Evolutionary conservation across 2,888 invertebrate genomes (phyloP), one percentile per base, ranked within the genome.

Genomic region (Panzeria rudis): DNA sequence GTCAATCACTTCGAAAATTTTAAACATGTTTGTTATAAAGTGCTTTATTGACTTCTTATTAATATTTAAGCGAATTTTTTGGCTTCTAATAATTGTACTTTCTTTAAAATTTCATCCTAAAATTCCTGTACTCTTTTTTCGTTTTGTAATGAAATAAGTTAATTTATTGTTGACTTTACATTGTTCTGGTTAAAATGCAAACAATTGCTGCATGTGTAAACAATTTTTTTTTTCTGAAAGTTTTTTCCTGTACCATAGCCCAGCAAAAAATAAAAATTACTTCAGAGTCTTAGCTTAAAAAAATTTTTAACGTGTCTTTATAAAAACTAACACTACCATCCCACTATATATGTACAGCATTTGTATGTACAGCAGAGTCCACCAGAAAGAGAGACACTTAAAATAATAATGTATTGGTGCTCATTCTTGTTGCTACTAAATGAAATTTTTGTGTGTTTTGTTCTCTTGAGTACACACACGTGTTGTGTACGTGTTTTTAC

Each of bases 141-240:
- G 23, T 41, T 41, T 9, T 25, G 1, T 6, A 52, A 41, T 35
- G 25, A 44, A 64, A 54, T 54, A 23, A 54, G n/a, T 23, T 38
- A 38, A 38, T 23, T 44, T 44, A 23, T 69, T 54, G 38, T 54
- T 41, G 54, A 38, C 54, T 54, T 54, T 69, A 11, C 29, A 38
- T 41, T 25, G n/a, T 25, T 25, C 54, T 54, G 41, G 9, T 69
- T 69, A 54, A 44, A 69, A 54, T 69, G 69, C 69, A 69, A 69
- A 54, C 54, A 54, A n/a, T 69, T 69, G 69, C 15, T 69, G 38
- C 41, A 23, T 69, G n/a, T 54, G 54, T 9, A 41, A 69, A 54
- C 9, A n/a, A 6, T 20, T n/a, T 54, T n/a, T 69, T 47, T 29
- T 5, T 20, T 61, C 1, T 38, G 1, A 15, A 0, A n/a, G 0